phyloP scores from a whole-genome alignment of 2,888 invertebrate species.

The Colostygia pectinataria region DNA sequence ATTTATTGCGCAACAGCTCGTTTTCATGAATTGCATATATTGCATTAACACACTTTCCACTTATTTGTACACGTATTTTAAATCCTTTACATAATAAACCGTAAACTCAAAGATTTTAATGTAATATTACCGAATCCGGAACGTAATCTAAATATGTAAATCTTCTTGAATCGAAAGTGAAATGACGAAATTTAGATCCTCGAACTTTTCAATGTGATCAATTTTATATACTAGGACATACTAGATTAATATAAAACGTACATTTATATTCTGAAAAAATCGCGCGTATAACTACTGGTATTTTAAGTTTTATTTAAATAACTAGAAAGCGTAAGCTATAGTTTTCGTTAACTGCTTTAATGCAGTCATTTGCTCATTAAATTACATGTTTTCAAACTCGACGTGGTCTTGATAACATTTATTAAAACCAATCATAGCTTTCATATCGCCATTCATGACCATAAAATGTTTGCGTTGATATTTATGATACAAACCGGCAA shows the following conservation, averaged over 20 bases:
- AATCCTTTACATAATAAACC: slow-evolving; percentile 41
- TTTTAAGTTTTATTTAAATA: slow-evolving; percentile 27
- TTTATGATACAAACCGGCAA: slow-evolving; percentile 11
- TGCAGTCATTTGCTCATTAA: slow-evolving; percentile 31
- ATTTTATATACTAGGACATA: slow-evolving; percentile 30
- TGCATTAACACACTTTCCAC: slow-evolving; percentile 31
- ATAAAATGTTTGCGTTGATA: slow-evolving; percentile 12
- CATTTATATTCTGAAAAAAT: slow-evolving; percentile 25
- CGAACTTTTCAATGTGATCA: slow-evolving; percentile 27
- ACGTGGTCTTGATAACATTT: slow-evolving; percentile 29
- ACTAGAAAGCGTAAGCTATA: slow-evolving; percentile 36
- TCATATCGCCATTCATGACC: slow-evolving; percentile 17
- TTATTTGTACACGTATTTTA: slow-evolving; percentile 26
- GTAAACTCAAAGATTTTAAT: slow-evolving; percentile 33
- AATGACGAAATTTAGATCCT: slow-evolving; percentile 39
- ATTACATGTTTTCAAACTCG: slow-evolving; percentile 34
- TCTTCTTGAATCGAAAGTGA: slow-evolving; percentile 39
- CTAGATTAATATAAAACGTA: slow-evolving; percentile 19
- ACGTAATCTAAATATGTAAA: slow-evolving; percentile 42
- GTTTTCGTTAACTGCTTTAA: slow-evolving; percentile 28
- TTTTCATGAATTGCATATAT: slow-evolving; percentile 31
- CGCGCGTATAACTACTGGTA: slow-evolving; percentile 18
- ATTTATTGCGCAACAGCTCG: slow-evolving; percentile 25
- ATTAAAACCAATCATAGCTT: slow-evolving; percentile 32
- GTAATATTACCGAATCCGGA: slow-evolving; percentile 39